These are phyloP conservation scores for Drosophila macrospina DNA, from an alignment of 2,888 invertebrate genomes.

Conservation along the genomic window DNA sequence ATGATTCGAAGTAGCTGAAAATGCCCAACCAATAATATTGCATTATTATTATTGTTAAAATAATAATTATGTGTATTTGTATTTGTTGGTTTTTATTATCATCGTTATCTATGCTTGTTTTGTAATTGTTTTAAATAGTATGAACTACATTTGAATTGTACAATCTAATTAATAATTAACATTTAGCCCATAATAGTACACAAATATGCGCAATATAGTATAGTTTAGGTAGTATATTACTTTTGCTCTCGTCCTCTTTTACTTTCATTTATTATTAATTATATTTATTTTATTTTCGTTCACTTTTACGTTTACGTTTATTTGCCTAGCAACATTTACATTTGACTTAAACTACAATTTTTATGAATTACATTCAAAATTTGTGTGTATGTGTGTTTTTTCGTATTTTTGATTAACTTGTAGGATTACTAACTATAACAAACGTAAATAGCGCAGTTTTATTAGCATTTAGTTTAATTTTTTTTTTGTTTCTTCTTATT, in stretches of 20 bases:
- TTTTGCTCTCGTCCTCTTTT: conserved; percentile 27
- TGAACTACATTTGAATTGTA: conserved; percentile 78
- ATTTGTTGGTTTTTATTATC: conserved; percentile 54
- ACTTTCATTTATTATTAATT: conserved; percentile 2
- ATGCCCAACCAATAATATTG: not conserved
- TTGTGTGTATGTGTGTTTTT: conserved; percentile 31
- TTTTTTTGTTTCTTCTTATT: conserved; percentile 1
- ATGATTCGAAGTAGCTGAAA: not conserved
- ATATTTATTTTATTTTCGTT: conserved; percentile 25
- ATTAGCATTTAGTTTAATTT: conserved; percentile 41
- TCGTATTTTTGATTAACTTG: conserved; percentile 45
- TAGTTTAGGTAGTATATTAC: conserved; percentile 33
- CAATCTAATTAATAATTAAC: conserved; percentile 79
- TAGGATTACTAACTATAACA: conserved; percentile 42
- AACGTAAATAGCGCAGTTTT: conserved; percentile 53
- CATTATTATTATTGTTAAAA: not conserved
- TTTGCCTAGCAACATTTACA: conserved; percentile 79
- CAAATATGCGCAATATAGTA: conserved; percentile 62
- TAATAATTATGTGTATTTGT: conserved; percentile 5
- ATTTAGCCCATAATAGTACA: conserved; percentile 77
- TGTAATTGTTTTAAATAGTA: conserved; percentile 71
- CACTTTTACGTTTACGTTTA: conserved; percentile 43
- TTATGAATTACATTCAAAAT: conserved; percentile 76
- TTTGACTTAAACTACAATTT: conserved; percentile 60
- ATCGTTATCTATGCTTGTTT: conserved; percentile 47